Conservation (phyloP, 2,113 vertebrate species). For the Nibea coibor region DNA sequence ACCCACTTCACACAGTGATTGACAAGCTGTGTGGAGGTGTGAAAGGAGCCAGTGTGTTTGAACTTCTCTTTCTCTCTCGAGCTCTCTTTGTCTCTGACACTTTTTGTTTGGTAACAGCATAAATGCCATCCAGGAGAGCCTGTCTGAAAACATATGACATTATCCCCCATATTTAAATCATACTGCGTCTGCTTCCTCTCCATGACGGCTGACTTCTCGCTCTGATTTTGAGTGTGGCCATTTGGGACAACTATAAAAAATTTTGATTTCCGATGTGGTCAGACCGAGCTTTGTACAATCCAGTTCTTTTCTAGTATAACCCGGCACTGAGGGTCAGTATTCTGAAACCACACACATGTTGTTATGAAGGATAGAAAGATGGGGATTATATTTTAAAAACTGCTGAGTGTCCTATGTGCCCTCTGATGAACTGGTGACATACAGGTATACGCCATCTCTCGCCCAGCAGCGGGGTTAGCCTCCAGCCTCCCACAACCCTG, state of each 20-base stretch:
- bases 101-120: not conserved
- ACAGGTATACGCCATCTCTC: too few species aligned
- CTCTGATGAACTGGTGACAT: too few species aligned
- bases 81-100: not conserved
- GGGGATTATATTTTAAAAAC: too few species aligned
- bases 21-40: not conserved
- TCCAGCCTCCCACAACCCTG: too few species aligned
- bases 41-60: not conserved
- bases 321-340: not conserved
- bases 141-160: not conserved
- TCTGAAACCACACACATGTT: not conserved
- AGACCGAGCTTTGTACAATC: not conserved
- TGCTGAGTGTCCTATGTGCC: too few species aligned
- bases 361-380: not conserved
- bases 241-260: not conserved
- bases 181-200: not conserved
- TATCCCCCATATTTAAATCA: not conserved
- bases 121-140: not conserved
- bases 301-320: not conserved
- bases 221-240: not conserved
- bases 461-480: too few species aligned
- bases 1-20: not conserved
- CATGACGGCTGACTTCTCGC: not conserved
- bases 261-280: not conserved
- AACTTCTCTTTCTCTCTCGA: not conserved